Base-by-base conservation (phyloP, 2,888 invertebrate species). In the Auanema sp. region DNA sequence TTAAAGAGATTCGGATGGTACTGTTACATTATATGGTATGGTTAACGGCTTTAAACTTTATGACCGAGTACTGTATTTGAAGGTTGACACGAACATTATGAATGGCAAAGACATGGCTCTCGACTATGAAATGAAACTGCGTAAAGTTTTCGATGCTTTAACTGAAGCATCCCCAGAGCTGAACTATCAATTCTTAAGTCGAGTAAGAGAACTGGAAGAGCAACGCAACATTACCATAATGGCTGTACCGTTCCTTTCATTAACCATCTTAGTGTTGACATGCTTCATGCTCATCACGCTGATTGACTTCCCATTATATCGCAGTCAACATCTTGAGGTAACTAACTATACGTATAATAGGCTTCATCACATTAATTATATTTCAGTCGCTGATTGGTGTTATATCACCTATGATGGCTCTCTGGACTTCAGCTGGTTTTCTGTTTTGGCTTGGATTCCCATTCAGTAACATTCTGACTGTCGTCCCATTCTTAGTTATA, bases 401-500 rank as follows among this genome's bases (percentile, higher is more conserved):
- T 2, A 62, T 81, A 21, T 79, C 78, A 0, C 81, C 81, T 5
- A 77, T 72, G 51, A 80, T 81, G 80, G 80, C 81, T 18, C 65
- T 81, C 1, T 72, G 77, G 69, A 81, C 81, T 10, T 69, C 81
- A 0, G 69, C 68, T n/a, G 81, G 80, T 1, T 53, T 79, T 5
- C 69, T 81, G 0, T 81, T 79, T 75, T 68, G 69, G 24, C 42
- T 69, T 14, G 80, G 78, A 0, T 72, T 72, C 40, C 81, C 81
- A 8, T 81, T 81, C 69, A 78, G 79, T 43, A 81, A 81, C 58
- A 79, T 81, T 61, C 68, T 81, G 11, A 81, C 80, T 8, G 79
- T 81, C 43, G 80, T 81, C 1, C 81, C 81, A 8, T 81, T 81
- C 51, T 66, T 80, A 25, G 76, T 79, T 6, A 71, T 79, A 18